These are phyloP conservation scores for Sardinella longiceps DNA, from an alignment of 2,797 vertebrate genomes.

Conservation along the genomic window DNA sequence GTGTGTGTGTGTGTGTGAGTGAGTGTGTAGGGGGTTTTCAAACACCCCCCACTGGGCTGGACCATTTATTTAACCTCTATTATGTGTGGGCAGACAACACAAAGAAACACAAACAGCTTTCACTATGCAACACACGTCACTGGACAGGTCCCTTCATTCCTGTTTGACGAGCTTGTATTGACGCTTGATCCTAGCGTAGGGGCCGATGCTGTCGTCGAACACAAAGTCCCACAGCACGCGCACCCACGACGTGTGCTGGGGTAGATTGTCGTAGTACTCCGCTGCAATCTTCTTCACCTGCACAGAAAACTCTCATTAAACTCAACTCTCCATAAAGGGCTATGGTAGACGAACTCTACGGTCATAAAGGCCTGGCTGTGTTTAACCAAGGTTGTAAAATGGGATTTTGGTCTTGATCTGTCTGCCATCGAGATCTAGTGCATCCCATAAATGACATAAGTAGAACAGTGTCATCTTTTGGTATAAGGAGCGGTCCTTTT, in stretches of 20 bases:
- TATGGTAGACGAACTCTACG: background rate
- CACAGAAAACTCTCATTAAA: background rate
- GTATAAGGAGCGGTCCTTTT: background rate
- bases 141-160: slow-evolving; percentile 52
- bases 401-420: background rate
- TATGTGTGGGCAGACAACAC: background rate
- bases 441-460: background rate
- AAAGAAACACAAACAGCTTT: background rate
- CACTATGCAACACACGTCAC: background rate
- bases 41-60: background rate
- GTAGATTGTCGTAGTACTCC: slow-evolving; percentile 92
- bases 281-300: slow-evolving; percentile 96
- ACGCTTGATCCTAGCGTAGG: slow-evolving; percentile 90
- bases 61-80: slow-evolving; percentile 4
- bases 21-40: background rate
- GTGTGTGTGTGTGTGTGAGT: background rate
- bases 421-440: background rate
- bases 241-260: slow-evolving; percentile 92
- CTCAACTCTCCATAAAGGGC: background rate
- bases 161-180: slow-evolving; percentile 79
- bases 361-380: background rate
- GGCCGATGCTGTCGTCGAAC: slow-evolving; percentile 89
- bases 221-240: slow-evolving; percentile 96
- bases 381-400: background rate
- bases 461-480: background rate